These are phyloP conservation scores for Cylas formicarius DNA, from an alignment of 1,140 invertebrate genomes.

Conservation along the genomic window DNA sequence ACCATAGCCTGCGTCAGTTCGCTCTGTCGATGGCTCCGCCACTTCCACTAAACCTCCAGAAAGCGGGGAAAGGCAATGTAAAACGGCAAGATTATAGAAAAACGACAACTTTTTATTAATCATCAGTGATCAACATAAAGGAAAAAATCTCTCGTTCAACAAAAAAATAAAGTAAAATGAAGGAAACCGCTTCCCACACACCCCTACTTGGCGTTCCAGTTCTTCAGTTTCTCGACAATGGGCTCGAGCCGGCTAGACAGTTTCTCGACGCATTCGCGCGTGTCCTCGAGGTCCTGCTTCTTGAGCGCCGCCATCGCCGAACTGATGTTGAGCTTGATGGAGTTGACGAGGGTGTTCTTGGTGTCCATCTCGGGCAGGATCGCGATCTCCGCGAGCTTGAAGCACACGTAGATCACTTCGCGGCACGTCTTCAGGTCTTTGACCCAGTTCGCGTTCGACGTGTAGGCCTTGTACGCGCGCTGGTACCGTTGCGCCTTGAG, in stretches of 20 bases:
- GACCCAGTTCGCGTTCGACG: conserved; percentile 54
- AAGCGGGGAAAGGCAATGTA: no score
- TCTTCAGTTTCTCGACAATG: conserved; percentile 26
- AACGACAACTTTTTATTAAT: neutral
- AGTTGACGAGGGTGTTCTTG: conserved; percentile 31
- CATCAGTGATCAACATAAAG: neutral
- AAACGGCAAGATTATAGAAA: neutral
- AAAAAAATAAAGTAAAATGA: no score
- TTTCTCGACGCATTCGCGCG: conserved; percentile 19
- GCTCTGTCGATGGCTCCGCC: no score
- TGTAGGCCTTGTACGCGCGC: conserved; percentile 54
- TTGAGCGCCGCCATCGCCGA: conserved; percentile 33
- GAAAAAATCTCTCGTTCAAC: no score
- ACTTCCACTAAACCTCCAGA: no score
- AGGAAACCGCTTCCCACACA: neutral
- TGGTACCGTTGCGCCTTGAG: conserved; percentile 55
- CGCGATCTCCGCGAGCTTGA: conserved; percentile 33
- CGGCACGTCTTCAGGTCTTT: conserved; percentile 48
- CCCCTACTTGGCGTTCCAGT: conserved; percentile 3
- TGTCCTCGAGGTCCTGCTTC: conserved; percentile 32
- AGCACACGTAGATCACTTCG: conserved; percentile 39
- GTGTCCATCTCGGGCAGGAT: conserved; percentile 29
- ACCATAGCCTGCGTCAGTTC: no score
- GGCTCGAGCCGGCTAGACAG: conserved; percentile 19
- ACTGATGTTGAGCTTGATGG: conserved; percentile 35